Evolutionary conservation across 2,113 vertebrate species (phyloP).

Genomic region (Ptilonorhynchus violaceus): DNA sequence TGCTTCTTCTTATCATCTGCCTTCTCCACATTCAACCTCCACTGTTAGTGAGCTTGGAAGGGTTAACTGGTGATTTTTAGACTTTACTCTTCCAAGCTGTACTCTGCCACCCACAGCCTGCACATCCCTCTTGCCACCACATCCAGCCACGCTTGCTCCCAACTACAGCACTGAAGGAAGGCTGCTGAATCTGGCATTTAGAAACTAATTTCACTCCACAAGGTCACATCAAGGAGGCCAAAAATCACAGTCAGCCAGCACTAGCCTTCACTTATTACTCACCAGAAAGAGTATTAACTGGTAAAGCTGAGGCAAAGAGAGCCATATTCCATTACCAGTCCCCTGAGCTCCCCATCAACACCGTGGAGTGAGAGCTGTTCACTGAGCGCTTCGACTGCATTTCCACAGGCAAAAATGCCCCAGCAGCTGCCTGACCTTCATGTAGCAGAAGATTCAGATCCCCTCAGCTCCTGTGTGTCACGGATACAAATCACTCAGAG

Average conservation of each 20-base stretch:
- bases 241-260: background rate
- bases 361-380: background rate
- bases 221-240: background rate
- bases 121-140: background rate
- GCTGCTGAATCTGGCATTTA: background rate
- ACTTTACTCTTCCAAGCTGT: background rate
- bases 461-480: background rate
- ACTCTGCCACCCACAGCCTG: background rate
- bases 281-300: background rate
- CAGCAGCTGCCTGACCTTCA: conserved; percentile 4
- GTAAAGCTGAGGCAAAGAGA: background rate
- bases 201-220: background rate
- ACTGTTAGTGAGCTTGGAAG: background rate
- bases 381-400: background rate
- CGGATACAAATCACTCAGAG: background rate
- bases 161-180: background rate
- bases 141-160: background rate
- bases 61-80: background rate
- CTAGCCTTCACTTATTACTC: background rate
- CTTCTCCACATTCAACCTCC: background rate
- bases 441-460: background rate
- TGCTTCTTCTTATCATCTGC: background rate
- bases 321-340: background rate
- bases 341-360: background rate
- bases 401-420: background rate